Evolutionary conservation across 1,140 invertebrate species (phyloP).

Genomic region (Bombus cullumanus): DNA sequence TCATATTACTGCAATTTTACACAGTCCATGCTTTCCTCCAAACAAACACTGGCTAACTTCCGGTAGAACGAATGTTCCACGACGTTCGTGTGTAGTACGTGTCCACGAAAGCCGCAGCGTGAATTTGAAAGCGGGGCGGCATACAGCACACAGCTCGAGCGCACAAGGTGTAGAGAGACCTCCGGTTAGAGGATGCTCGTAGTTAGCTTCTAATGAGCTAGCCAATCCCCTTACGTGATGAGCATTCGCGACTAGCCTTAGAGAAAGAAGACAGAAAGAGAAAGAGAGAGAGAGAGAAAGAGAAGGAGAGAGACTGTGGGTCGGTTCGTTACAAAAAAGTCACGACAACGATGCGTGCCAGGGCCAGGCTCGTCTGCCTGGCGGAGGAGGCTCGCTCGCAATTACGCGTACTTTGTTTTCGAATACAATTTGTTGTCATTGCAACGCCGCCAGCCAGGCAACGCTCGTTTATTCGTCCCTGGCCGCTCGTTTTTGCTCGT

Average conservation of each 20-base stretch:
- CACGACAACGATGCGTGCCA: neutral
- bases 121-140: constrained; percentile 52
- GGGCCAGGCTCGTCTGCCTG: neutral
- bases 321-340: constrained; percentile 35
- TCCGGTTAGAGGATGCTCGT: constrained; percentile 61
- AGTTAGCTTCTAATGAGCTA: constrained; percentile 71
- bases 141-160: neutral
- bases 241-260: constrained; percentile 54
- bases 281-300: too few relatives aligned
- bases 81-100: constrained; percentile 59
- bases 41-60: neutral
- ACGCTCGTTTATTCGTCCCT: constrained; percentile 2
- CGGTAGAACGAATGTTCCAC: constrained; percentile 34
- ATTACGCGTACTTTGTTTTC: constrained; percentile 53
- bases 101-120: constrained; percentile 39
- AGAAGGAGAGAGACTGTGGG: too few relatives aligned
- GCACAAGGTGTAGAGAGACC: constrained; percentile 48
- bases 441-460: neutral
- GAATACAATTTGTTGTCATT: constrained; percentile 48
- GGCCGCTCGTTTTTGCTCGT: constrained; percentile 16
- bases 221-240: constrained; percentile 68
- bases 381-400: constrained; percentile 18
- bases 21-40: too few relatives aligned
- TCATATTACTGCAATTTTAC: neutral
- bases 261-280: neutral